phyloP scores from a whole-genome alignment of 2,888 invertebrate genomes.

The Timandra comae region DNA sequence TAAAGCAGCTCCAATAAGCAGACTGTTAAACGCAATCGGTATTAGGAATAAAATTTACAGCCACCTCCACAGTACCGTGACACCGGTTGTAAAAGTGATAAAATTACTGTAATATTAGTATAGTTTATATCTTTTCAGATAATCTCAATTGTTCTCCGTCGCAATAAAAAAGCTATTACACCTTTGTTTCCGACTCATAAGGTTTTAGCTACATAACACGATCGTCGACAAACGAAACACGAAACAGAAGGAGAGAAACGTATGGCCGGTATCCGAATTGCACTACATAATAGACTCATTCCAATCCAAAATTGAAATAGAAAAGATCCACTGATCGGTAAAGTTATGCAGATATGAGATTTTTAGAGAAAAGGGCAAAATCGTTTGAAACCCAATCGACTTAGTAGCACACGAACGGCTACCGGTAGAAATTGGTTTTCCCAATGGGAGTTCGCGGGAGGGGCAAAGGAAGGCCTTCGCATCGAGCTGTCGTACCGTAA shows the following conservation, averaged over 20 bases:
- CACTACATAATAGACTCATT: conserved; percentile 11
- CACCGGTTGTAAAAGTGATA: conserved; percentile 16
- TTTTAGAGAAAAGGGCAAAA: conserved; percentile 30
- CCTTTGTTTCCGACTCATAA: conserved; percentile 16
- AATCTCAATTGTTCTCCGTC: conserved; percentile 15
- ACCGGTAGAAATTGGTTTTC: conserved; percentile 60
- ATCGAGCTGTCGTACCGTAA: conserved; percentile 56
- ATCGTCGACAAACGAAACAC: background rate
- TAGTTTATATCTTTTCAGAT: conserved; percentile 20
- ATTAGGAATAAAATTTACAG: conserved; percentile 6
- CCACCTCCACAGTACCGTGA: conserved; percentile 7
- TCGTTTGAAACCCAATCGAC: conserved; percentile 53
- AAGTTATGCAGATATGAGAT: conserved; percentile 35
- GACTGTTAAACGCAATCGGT: background rate
- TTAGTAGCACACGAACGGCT: conserved; percentile 45
- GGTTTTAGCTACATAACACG: too few relatives aligned
- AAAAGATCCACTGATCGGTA: conserved; percentile 23
- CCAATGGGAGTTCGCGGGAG: conserved; percentile 35
- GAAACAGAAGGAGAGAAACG: conserved; percentile 3
- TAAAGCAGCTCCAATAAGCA: too few relatives aligned
- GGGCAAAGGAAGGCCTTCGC: conserved; percentile 21
- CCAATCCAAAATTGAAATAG: conserved; percentile 13
- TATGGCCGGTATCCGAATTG: conserved; percentile 2
- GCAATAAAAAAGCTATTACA: conserved; percentile 19
- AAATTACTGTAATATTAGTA: conserved; percentile 20